Percentiles rank a stretch among this genome's conserved stretches.
Evolutionary conservation across 2,113 vertebrate species (phyloP).

Genomic region (Lepisosteus osseus): DNA sequence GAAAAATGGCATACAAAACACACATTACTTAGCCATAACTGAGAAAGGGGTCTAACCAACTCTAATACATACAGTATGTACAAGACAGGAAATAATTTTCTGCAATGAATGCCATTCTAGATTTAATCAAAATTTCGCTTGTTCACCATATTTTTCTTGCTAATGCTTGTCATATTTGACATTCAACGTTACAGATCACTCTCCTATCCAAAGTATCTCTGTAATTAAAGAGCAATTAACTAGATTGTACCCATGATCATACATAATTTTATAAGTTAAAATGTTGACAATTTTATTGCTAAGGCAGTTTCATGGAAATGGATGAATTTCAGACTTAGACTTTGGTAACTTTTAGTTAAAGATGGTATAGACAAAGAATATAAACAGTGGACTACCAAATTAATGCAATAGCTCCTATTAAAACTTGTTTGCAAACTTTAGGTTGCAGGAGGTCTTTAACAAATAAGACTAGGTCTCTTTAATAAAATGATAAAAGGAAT

Average conservation of each 20-base stretch:
- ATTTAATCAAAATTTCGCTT: neutral
- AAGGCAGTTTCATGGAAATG: constrained; percentile 4
- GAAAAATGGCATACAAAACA: too few species aligned
- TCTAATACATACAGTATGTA: too few species aligned
- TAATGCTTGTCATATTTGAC: neutral
- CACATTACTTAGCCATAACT: too few species aligned
- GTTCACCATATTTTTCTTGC: neutral
- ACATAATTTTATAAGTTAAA: neutral
- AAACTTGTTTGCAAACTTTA: constrained; percentile 5
- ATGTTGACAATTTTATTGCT: neutral
- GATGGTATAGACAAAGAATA: neutral
- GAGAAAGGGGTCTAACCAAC: too few species aligned
- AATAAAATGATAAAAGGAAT: neutral
- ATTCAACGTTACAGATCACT: neutral
- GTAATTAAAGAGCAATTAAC: neutral
- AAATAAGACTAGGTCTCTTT: neutral
- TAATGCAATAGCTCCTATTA: neutral
- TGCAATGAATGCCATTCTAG: too few species aligned
- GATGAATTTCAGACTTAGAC: neutral
- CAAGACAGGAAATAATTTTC: too few species aligned
- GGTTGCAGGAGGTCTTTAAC: constrained; percentile 6
- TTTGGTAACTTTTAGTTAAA: neutral
- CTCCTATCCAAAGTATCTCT: neutral
- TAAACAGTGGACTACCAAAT: neutral
- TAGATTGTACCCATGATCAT: neutral